These are phyloP conservation scores for Ctena decussata DNA, from an alignment of 2,888 invertebrate genomes.

Conservation along the genomic window DNA sequence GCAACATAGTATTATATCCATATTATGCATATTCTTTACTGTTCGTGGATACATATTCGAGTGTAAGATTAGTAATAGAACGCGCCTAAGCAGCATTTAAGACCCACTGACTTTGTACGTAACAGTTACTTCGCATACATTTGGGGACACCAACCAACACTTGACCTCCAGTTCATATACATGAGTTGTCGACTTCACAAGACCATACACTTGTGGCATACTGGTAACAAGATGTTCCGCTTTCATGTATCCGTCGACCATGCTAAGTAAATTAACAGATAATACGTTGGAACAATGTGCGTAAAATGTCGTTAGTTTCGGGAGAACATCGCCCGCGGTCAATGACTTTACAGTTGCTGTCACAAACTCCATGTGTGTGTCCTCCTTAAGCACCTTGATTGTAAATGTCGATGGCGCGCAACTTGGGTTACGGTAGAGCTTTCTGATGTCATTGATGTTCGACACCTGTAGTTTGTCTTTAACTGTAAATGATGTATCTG, in stretches of 20 bases:
- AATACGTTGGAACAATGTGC: slow-evolving; percentile 36
- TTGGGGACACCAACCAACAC: slow-evolving; percentile 45
- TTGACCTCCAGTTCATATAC: slow-evolving; percentile 24
- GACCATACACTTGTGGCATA: slow-evolving; percentile 51
- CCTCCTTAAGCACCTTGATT: slow-evolving; percentile 36
- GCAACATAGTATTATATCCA: too few species aligned
- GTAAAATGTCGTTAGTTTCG: slow-evolving; percentile 27
- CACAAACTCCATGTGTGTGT: slow-evolving; percentile 55
- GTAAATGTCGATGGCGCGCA: slow-evolving; percentile 29
- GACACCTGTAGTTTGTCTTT: slow-evolving; percentile 30
- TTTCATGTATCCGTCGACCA: slow-evolving; percentile 42
- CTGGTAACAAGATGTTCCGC: slow-evolving; percentile 11
- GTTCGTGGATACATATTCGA: too few species aligned
- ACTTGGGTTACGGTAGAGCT: slow-evolving; percentile 36
- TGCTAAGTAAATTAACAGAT: slow-evolving; percentile 34
- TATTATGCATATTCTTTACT: too few species aligned
- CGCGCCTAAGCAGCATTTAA: too few species aligned
- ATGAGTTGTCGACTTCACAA: slow-evolving; percentile 26
- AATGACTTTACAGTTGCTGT: slow-evolving; percentile 5
- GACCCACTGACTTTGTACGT: slow-evolving; percentile 39
- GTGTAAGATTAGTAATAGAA: too few species aligned
- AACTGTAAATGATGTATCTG: slow-evolving; percentile 47
- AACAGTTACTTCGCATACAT: slow-evolving; percentile 44
- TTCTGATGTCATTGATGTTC: slow-evolving; percentile 24
- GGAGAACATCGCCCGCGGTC: slow-evolving; percentile 3